Percentiles rank a stretch among this genome's conserved stretches.
These are phyloP conservation scores for Malacoraja senta DNA, from an alignment of 2,797 vertebrate species.

Conservation along the genomic window DNA sequence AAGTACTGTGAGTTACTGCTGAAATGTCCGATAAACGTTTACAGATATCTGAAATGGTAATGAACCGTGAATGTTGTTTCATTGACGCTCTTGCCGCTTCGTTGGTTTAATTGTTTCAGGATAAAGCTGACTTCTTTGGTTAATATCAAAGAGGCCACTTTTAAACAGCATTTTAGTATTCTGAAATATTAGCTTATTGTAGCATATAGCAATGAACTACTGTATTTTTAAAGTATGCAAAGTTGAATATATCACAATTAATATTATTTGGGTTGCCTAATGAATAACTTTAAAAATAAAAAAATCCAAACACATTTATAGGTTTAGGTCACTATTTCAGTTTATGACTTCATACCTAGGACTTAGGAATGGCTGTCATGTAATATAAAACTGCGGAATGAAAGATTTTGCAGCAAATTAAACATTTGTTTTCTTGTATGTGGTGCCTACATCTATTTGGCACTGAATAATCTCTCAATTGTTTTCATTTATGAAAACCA, in stretches of 20 bases:
- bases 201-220: neutral
- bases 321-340: too few species aligned
- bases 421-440: too few species aligned
- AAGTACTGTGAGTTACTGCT: neutral
- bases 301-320: too few species aligned
- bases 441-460: neutral
- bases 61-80: neutral
- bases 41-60: neutral
- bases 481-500: neutral
- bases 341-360: too few species aligned
- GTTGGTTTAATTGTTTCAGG: too few species aligned
- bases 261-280: neutral
- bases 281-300: neutral
- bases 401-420: too few species aligned
- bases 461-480: neutral
- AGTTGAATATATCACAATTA: neutral
- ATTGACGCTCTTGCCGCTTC: neutral
- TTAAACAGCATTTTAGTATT: neutral
- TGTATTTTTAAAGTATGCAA: too few species aligned
- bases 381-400: too few species aligned
- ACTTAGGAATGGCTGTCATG: too few species aligned
- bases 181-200: neutral
- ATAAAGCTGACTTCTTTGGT: neutral
- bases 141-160: neutral
- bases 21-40: neutral